Percentiles rank a stretch among this genome's conserved stretches.
These are phyloP conservation scores for Psittacula derbiana DNA, from an alignment of 2,797 vertebrate genomes.

Conservation along the genomic window DNA sequence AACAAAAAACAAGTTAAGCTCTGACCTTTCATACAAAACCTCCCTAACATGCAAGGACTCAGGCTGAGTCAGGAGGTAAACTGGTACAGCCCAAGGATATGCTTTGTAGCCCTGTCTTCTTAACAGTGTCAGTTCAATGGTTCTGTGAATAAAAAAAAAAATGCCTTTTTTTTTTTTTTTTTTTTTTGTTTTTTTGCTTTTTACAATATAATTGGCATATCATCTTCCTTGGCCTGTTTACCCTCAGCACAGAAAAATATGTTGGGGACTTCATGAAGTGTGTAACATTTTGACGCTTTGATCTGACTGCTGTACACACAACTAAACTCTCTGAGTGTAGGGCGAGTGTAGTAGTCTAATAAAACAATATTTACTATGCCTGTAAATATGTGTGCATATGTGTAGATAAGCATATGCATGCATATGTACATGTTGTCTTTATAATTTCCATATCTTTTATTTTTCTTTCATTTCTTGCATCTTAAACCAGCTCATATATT, in stretches of 20 bases:
- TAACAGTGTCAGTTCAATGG: conserved; percentile 22
- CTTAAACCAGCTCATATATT: not conserved
- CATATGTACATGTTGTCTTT: not conserved
- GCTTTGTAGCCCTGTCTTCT: conserved; percentile 23
- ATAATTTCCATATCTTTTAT: not conserved
- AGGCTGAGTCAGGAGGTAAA: not conserved
- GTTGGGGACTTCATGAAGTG: not conserved
- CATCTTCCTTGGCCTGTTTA: conserved; percentile 1
- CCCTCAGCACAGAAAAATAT: not conserved
- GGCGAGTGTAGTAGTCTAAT: not conserved
- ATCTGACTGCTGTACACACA: not conserved
- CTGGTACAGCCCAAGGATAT: not conserved
- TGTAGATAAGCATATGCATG: not conserved
- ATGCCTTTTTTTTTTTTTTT: not conserved
- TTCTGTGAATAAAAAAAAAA: not conserved
- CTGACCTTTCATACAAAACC: not conserved
- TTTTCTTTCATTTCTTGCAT: not conserved
- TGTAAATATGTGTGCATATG: not conserved
- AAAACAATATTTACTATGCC: not conserved
- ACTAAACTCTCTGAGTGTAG: not conserved
- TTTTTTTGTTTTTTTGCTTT: not conserved
- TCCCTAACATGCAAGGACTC: not conserved
- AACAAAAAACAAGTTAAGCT: not conserved
- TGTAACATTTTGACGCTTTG: not conserved
- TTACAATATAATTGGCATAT: not conserved